Evolutionary conservation across 2,888 invertebrate genomes (phyloP), one percentile per base, ranked within the genome.

Genomic region (Amphipyra berbera): DNA sequence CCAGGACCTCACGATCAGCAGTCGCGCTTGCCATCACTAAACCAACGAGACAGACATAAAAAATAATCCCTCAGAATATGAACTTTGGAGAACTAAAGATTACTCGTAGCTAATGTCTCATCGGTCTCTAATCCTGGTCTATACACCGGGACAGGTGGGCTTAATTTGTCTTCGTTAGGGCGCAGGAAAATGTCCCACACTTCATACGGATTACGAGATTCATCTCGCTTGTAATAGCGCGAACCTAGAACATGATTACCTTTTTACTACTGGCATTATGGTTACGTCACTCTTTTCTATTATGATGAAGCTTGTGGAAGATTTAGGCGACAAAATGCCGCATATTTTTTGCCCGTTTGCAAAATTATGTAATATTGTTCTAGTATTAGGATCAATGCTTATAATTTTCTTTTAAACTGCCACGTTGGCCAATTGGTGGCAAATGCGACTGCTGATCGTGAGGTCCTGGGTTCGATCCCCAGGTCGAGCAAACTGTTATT

Each of bases 91-190:
- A 47, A 37, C 9, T 35, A 45, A 37, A 55, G 45, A 63, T 78
- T 73, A 74, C 75, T 68, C 66, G 50, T 64, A 63, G 73, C 68
- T 79, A 78, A 81, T 78, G 59, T 80, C 68, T 76, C 72, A 59
- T 61, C 54, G 53, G 63, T 50, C 37, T 76, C 65, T 81, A 81
- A 81, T 76, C 73, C 80, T 73, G 70, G 61, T 61, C 57, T 69
- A 62, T 47, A 57, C 67, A 52, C 48, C 9, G 41, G 38, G 66
- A 71, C 79, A 72, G 73, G 76, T 82, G 71, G 65, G 87, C 85
- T 90, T 90, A 90, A 93, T 93, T 92, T 90, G 90, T 93, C 92
- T 93, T 93, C 90, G 90, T 93, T 90, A 87, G 78, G 70, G 68
- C 60, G 40, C 56, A 67, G 53, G 60, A 79, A 79, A 81, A 76